phyloP scores from a whole-genome alignment of 2,113 vertebrate species.

The Naja naja region DNA sequence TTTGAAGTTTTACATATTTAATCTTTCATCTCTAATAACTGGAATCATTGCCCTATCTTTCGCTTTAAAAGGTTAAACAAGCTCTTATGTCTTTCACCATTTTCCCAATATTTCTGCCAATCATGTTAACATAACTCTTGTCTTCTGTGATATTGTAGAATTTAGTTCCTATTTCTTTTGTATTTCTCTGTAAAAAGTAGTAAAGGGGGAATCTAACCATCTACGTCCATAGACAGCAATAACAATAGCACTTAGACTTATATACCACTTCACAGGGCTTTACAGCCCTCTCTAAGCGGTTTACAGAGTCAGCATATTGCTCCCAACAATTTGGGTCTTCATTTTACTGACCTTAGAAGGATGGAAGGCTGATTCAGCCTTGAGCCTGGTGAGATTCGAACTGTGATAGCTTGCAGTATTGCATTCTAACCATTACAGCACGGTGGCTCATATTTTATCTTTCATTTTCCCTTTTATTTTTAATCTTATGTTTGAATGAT shows the following conservation, averaged over 20 bases:
- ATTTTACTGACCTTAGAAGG: no score
- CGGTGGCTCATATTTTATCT: not conserved
- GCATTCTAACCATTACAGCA: no score
- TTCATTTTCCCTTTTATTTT: not conserved
- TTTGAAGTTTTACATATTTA: no score
- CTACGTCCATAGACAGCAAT: not conserved
- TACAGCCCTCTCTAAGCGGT: no score
- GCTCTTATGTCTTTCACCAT: not conserved
- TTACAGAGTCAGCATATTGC: no score
- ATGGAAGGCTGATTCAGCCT: no score
- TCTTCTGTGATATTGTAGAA: not conserved
- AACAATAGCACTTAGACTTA: no score
- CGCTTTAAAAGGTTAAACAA: not conserved
- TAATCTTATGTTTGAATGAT: not conserved
- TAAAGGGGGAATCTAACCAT: not conserved
- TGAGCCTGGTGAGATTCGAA: no score
- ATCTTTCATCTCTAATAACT: not conserved
- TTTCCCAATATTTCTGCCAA: not conserved
- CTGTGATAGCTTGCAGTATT: no score
- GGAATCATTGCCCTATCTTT: not conserved
- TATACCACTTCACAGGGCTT: no score
- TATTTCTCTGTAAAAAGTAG: not conserved
- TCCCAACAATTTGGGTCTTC: no score
- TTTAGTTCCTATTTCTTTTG: not conserved
- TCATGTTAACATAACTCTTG: not conserved